Evolutionary conservation across 2,888 invertebrate genomes (phyloP).

Genomic region (Drosophila lacicola): DNA sequence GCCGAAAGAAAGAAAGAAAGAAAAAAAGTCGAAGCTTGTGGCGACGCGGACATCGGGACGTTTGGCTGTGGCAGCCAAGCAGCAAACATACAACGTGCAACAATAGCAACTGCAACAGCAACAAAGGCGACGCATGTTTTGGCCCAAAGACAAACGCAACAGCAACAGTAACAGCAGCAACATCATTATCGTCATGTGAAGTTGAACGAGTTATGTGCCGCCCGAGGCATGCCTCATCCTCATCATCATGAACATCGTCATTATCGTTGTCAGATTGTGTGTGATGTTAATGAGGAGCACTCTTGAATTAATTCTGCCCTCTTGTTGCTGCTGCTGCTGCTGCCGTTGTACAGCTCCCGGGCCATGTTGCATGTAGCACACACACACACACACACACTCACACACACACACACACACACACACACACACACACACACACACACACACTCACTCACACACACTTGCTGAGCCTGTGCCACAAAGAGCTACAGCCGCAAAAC

Average conservation of each 20-base stretch:
- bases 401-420: slow-evolving; percentile 10
- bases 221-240: slow-evolving; percentile 30
- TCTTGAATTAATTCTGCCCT: slow-evolving; percentile 57
- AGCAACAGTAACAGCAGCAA: slow-evolving; percentile 20
- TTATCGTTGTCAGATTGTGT: slow-evolving; percentile 37
- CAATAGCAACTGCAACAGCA: slow-evolving; percentile 23
- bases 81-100: slow-evolving; percentile 41
- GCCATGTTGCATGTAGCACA: slow-evolving; percentile 49
- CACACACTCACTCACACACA: slow-evolving; percentile 1
- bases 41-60: slow-evolving; percentile 3
- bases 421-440: slow-evolving; percentile 29
- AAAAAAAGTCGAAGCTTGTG: slow-evolving; percentile 27
- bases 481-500: slow-evolving; percentile 19
- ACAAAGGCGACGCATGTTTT: slow-evolving; percentile 52
- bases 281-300: slow-evolving; percentile 64
- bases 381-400: slow-evolving; percentile 26
- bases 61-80: slow-evolving; percentile 21
- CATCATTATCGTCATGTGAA: slow-evolving; percentile 38
- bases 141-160: slow-evolving; percentile 36
- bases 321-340: slow-evolving; percentile 29
- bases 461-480: background rate
- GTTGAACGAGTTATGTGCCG: slow-evolving; percentile 57
- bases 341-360: slow-evolving; percentile 35
- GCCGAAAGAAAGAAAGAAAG: slow-evolving; percentile 11
- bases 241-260: slow-evolving; percentile 13